Percentiles rank a stretch among this genome's conserved stretches.
phyloP scores from a whole-genome alignment of 1,140 invertebrate genomes.

The Drosophila auraria region DNA sequence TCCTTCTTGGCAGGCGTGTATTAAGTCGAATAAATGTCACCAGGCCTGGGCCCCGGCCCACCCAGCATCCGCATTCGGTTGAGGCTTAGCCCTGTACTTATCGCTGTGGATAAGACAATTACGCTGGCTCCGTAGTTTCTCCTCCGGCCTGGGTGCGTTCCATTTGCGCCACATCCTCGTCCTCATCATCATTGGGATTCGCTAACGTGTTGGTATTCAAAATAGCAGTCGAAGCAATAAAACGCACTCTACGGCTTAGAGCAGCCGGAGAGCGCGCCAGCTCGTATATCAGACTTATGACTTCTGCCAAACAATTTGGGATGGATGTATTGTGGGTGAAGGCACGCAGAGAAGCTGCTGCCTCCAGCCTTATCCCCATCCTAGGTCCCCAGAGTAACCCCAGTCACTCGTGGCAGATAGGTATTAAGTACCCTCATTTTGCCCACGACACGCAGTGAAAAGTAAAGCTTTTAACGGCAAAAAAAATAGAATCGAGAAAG shows the following conservation, averaged over 20 bases:
- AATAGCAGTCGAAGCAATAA: conserved; percentile 78
- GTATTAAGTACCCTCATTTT: conserved; percentile 84
- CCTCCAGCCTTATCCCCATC: neutral
- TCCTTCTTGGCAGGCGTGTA: conserved; percentile 64
- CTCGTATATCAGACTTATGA: conserved; percentile 82
- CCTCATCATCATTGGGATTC: conserved; percentile 10
- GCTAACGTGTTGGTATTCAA: conserved; percentile 80
- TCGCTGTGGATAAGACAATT: conserved; percentile 57
- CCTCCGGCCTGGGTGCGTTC: neutral
- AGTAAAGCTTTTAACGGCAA: conserved; percentile 73
- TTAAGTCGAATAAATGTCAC: conserved; percentile 80
- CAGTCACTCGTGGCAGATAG: conserved; percentile 45
- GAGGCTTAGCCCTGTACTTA: conserved; percentile 24
- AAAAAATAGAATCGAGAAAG: conserved; percentile 18
- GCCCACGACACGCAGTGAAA: conserved; percentile 72
- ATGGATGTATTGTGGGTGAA: conserved; percentile 31
- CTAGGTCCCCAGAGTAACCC: neutral
- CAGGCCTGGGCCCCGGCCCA: conserved; percentile 34
- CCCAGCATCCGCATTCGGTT: conserved; percentile 27
- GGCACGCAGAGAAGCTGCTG: neutral
- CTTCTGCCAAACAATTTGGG: conserved; percentile 50
- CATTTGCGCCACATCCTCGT: conserved; percentile 1
- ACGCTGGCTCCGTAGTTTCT: conserved; percentile 42
- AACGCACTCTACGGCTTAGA: conserved; percentile 66
- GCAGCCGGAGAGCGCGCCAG: conserved; percentile 35